Percentiles rank a stretch among this genome's conserved stretches.
phyloP scores from a whole-genome alignment of 2,888 invertebrate species.

The Hartigia nigra region DNA sequence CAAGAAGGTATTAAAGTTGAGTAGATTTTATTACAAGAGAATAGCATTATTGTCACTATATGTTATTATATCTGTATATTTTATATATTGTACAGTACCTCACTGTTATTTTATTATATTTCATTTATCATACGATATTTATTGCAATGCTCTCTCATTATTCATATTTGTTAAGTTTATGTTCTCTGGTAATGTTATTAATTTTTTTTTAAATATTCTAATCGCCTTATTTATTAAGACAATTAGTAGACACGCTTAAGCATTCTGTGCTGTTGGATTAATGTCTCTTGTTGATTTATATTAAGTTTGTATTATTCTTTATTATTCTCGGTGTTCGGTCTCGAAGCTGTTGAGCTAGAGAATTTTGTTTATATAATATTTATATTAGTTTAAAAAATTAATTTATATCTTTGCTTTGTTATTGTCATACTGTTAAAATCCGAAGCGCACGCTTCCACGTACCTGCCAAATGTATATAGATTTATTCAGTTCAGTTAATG shows the following conservation, averaged over 20 bases:
- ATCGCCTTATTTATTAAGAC: background rate
- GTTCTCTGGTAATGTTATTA: background rate
- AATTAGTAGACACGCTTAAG: background rate
- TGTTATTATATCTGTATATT: background rate
- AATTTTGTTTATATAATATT: background rate
- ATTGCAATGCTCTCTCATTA: background rate
- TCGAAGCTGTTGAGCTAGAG: background rate
- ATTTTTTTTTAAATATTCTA: background rate
- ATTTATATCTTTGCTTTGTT: background rate
- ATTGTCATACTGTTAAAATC: conserved; percentile 20
- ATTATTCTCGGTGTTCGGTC: conserved; percentile 10
- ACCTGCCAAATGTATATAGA: conserved; percentile 50
- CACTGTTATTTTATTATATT: background rate
- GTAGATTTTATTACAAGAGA: background rate
- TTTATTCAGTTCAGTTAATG: conserved; percentile 17
- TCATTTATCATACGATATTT: background rate
- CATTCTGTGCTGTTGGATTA: background rate
- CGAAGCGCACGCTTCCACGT: conserved; percentile 55
- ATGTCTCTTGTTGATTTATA: conserved; percentile 19
- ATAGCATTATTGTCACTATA: background rate
- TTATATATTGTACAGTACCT: background rate
- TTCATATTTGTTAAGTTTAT: background rate
- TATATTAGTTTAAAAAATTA: background rate
- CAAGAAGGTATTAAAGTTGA: conserved; percentile 39
- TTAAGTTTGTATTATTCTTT: conserved; percentile 14